Evolutionary conservation across 1,140 invertebrate species (phyloP), one percentile per base, ranked within the genome.

Genomic region (Helicoverpa armigera): DNA sequence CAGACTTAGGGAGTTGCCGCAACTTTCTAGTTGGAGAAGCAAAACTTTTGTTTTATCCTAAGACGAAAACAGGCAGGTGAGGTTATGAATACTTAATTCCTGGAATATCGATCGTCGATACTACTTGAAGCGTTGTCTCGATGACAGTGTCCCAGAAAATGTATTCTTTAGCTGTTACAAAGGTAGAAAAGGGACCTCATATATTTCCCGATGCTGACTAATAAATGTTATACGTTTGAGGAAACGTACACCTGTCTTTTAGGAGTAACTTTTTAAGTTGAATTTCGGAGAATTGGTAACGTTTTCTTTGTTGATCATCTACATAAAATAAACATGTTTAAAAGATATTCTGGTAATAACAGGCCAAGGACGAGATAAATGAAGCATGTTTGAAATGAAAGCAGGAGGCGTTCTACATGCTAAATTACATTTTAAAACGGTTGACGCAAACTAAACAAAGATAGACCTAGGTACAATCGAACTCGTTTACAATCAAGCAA

Each of bases 41-140:
- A 69, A 67, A 18, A 69, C 48, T n/a, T 50, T 69, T 50, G 43
- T 67, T 67, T 67, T 50, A 43, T 65, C 35, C 31, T 18, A 48
- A 48, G 35, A 35, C 7, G 35, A 43, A 16, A 67, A 67, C 7
- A 18, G 35, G 35, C 35, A 69, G 43, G 16, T 69, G 13, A 1
- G 16, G 43, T 69, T 69, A 18, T 69, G 65, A 69, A 69, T 69
- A 50, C 12, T 69, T 69, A 50, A 69, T 69, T 18, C n/a, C 43
- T 61, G 23, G 58, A 13, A 61, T 61, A 61, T 61, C 58, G 61
- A 65, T 43, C 18, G 16, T 12, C 7, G 43, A 69, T 69, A 13
- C 11, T 3, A 69, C 43, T n/a, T 69, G 1, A 48, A 48, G 50
- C 35, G 43, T 18, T 69, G 65, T 69, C 65, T 50, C 48, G 65